Evolutionary conservation across 1,140 invertebrate species (phyloP).

Genomic region (Cydia fagiglandana): DNA sequence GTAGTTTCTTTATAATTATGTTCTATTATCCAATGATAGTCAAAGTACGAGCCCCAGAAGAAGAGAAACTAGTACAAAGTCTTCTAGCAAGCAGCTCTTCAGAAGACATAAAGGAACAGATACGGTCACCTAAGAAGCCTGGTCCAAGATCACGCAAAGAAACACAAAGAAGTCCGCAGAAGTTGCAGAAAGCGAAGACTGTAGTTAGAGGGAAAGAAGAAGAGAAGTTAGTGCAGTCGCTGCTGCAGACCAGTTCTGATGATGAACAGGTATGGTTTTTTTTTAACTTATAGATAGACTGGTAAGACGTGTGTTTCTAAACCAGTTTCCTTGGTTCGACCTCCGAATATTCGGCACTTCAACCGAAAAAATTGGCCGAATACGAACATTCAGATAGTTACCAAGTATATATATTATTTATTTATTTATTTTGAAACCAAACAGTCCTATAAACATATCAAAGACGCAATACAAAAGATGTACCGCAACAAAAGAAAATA

Average conservation of each 20-base stretch:
- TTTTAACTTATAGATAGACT: too few species aligned
- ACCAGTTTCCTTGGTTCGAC: too few species aligned
- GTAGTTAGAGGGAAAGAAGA: not conserved
- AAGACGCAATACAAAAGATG: too few species aligned
- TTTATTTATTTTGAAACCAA: too few species aligned
- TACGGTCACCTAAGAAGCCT: not conserved
- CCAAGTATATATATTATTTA: too few species aligned
- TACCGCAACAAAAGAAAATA: too few species aligned
- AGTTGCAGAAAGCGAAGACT: not conserved
- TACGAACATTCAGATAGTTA: too few species aligned
- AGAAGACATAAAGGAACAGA: not conserved
- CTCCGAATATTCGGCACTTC: too few species aligned
- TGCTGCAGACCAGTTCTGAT: slow-evolving; percentile 3
- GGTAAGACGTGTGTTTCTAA: too few species aligned
- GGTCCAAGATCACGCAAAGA: not conserved
- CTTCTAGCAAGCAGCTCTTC: not conserved
- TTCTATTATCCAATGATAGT: not conserved
- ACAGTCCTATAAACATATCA: too few species aligned
- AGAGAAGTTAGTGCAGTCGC: not conserved
- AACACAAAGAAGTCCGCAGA: not conserved
- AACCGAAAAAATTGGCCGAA: too few species aligned
- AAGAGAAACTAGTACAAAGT: not conserved
- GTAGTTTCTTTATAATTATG: not conserved
- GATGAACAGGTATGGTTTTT: not conserved
- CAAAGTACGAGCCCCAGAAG: not conserved